phyloP scores from a whole-genome alignment of 2,113 vertebrate species.

The Prionailurus bengalensis region DNA sequence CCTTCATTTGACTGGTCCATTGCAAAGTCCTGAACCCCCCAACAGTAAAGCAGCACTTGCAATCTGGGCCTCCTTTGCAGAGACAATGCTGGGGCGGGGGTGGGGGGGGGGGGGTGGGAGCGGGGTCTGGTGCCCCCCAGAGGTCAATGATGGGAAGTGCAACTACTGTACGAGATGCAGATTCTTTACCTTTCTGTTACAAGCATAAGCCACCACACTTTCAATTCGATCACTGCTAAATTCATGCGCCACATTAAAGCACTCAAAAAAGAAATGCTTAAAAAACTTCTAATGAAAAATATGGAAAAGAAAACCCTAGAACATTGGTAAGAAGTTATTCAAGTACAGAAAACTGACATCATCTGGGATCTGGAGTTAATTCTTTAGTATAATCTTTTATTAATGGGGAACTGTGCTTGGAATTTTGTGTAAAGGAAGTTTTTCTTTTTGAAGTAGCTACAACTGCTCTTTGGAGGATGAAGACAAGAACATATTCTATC shows the following conservation, averaged over 20 bases:
- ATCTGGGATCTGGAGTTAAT: not conserved
- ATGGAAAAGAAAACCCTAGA: conserved; percentile 11
- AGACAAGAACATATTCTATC: not conserved
- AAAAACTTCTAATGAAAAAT: conserved; percentile 26
- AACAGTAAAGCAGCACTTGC: not conserved
- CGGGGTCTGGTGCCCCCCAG: conserved; percentile 64
- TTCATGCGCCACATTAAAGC: conserved; percentile 25
- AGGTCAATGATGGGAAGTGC: conserved; percentile 51
- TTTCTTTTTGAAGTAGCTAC: not conserved
- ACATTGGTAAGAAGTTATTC: conserved; percentile 20
- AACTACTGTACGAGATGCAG: not conserved
- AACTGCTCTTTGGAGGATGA: not conserved
- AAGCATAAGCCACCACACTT: not conserved
- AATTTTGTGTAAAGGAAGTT: not conserved
- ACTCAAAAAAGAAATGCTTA: conserved; percentile 17
- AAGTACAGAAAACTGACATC: conserved; percentile 22
- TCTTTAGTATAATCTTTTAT: not conserved
- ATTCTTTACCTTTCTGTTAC: not conserved
- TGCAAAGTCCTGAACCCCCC: not conserved
- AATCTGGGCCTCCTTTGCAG: not conserved
- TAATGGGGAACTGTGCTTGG: not conserved
- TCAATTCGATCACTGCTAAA: not conserved
- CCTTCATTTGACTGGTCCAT: not conserved
- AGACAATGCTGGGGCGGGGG: not conserved
- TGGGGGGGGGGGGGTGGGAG: not conserved